These are phyloP conservation scores for Syritta pipiens DNA, from an alignment of 2,888 invertebrate species.

Conservation along the genomic window DNA sequence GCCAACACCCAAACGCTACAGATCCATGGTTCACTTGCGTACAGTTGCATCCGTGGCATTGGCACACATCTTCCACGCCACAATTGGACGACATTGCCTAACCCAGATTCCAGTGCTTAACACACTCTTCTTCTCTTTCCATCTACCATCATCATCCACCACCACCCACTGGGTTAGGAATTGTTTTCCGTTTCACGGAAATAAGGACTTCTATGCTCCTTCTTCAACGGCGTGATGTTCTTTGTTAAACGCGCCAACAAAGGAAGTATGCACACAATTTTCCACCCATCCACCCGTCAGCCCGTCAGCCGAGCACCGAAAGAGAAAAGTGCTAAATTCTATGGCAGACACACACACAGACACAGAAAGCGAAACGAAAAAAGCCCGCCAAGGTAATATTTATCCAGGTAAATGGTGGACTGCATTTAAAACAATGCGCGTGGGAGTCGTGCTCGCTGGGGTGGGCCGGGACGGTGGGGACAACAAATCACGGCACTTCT, in stretches of 20 bases:
- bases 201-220: conserved; percentile 49
- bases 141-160: conserved; percentile 27
- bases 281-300: too few relatives aligned
- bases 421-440: conserved; percentile 38
- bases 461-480: conserved; percentile 29
- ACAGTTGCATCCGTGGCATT: conserved; percentile 20
- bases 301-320: not conserved
- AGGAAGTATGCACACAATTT: conserved; percentile 55
- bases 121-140: conserved; percentile 36
- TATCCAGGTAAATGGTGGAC: conserved; percentile 41
- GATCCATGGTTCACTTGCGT: conserved; percentile 21
- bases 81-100: conserved; percentile 50
- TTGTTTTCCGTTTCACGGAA: conserved; percentile 62
- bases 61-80: conserved; percentile 36
- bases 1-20: not conserved
- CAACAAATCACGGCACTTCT: conserved; percentile 31
- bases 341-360: conserved; percentile 8
- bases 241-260: conserved; percentile 50
- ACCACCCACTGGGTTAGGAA: conserved; percentile 35
- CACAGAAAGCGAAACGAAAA: conserved; percentile 23
- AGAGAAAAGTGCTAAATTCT: conserved; percentile 28
- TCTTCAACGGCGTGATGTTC: conserved; percentile 28
- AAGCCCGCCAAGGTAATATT: conserved; percentile 57
- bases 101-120: conserved; percentile 58
- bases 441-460: not conserved